phyloP scores from a whole-genome alignment of 2,113 vertebrate species.

The Myiozetetes cayanensis region DNA sequence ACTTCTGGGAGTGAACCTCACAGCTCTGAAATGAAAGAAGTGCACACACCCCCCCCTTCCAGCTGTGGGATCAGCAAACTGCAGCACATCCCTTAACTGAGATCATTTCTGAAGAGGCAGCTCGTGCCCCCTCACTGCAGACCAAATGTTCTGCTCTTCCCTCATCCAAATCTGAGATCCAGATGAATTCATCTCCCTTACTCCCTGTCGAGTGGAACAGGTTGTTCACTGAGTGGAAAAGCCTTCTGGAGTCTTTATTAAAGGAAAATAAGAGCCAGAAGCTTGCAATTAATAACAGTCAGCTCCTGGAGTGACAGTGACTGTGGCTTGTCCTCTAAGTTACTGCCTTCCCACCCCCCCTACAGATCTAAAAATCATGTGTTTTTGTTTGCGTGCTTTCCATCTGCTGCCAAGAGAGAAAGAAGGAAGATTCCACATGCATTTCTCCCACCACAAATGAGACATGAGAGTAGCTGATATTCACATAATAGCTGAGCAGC shows the following conservation, averaged over 20 bases:
- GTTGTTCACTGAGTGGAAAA: conserved; percentile 10
- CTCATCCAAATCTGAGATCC: background rate
- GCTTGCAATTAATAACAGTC: conserved; percentile 27
- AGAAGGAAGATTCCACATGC: background rate
- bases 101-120: background rate
- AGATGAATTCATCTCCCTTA: conserved; percentile 41
- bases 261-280: conserved; percentile 9
- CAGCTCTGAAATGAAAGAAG: background rate
- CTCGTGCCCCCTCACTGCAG: background rate
- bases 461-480: background rate
- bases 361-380: background rate
- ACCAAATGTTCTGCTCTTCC: conserved; percentile 22
- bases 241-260: conserved; percentile 38
- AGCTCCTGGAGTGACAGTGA: background rate
- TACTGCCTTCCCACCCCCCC: background rate
- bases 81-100: background rate
- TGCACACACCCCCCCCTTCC: background rate
- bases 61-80: background rate
- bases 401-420: background rate
- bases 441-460: background rate
- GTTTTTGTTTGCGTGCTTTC: background rate
- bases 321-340: background rate
- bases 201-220: conserved; percentile 39
- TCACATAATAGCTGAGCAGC: background rate
- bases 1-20: background rate